These are phyloP conservation scores for Tangara arthus DNA, from an alignment of 2,797 vertebrate genomes.

Conservation along the genomic window DNA sequence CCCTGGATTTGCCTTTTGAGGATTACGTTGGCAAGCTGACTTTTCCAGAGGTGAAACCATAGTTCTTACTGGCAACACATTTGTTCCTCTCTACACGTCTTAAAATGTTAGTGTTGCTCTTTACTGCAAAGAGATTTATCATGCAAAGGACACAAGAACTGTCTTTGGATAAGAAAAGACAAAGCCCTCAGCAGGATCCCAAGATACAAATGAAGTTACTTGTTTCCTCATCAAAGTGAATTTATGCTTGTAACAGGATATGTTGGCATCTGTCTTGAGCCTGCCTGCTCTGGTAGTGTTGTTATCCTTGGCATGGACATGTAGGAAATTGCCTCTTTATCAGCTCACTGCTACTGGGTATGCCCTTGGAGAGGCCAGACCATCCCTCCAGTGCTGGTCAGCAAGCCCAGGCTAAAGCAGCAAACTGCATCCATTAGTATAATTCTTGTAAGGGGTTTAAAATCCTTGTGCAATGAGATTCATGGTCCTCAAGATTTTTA, in stretches of 20 bases:
- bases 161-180: background rate
- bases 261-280: background rate
- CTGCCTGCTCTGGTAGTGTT: background rate
- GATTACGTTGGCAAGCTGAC: background rate
- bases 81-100: background rate
- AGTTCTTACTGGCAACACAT: background rate
- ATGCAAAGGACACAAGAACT: background rate
- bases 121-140: background rate
- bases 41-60: background rate
- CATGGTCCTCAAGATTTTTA: background rate
- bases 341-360: background rate
- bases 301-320: background rate
- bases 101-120: background rate
- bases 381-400: background rate
- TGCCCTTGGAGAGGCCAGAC: background rate
- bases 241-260: background rate
- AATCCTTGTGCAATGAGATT: background rate
- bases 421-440: background rate
- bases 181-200: background rate
- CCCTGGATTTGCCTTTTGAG: background rate
- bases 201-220: background rate
- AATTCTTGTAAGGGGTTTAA: background rate
- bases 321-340: background rate
- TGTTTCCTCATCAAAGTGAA: background rate
- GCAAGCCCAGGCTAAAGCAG: background rate